These are phyloP conservation scores for Timandra comae DNA, from an alignment of 2,888 invertebrate genomes.

Conservation along the genomic window DNA sequence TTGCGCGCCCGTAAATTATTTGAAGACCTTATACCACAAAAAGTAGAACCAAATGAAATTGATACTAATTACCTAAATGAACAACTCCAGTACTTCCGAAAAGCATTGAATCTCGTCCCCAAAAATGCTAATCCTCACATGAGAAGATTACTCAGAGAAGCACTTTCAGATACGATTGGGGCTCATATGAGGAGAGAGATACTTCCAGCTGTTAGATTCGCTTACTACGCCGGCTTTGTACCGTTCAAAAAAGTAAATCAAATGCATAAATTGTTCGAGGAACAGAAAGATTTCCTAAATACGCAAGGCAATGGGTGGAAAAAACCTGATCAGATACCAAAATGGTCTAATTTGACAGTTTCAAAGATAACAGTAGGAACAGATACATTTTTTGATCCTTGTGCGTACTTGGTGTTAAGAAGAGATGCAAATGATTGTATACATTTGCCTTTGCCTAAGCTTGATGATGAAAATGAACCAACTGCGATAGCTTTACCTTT, in stretches of 20 bases:
- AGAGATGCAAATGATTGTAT: constrained; percentile 55
- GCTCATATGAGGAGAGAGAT: constrained; percentile 54
- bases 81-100: constrained; percentile 43
- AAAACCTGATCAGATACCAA: constrained; percentile 34
- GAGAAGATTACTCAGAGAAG: constrained; percentile 39
- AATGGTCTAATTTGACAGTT: constrained; percentile 56
- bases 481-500: constrained; percentile 56
- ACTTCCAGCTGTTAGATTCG: constrained; percentile 55
- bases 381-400: constrained; percentile 46
- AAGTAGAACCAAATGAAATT: constrained; percentile 42
- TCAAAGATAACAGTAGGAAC: constrained; percentile 49
- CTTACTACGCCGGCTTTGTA: constrained; percentile 65
- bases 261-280: constrained; percentile 47
- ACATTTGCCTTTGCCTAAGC: constrained; percentile 49
- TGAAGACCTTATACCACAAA: constrained; percentile 42
- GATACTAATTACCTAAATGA: constrained; percentile 42
- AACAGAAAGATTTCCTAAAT: constrained; percentile 45
- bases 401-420: constrained; percentile 42
- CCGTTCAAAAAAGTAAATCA: constrained; percentile 44
- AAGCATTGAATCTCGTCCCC: constrained; percentile 34
- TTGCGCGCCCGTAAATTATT: constrained; percentile 51
- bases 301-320: constrained; percentile 62
- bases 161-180: constrained; percentile 55
- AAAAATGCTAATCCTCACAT: constrained; percentile 28
- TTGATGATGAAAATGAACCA: constrained; percentile 45